Evolutionary conservation across 1,140 invertebrate genomes (phyloP), one percentile per base, ranked within the genome.

Genomic region (Cotesia chilonis): DNA sequence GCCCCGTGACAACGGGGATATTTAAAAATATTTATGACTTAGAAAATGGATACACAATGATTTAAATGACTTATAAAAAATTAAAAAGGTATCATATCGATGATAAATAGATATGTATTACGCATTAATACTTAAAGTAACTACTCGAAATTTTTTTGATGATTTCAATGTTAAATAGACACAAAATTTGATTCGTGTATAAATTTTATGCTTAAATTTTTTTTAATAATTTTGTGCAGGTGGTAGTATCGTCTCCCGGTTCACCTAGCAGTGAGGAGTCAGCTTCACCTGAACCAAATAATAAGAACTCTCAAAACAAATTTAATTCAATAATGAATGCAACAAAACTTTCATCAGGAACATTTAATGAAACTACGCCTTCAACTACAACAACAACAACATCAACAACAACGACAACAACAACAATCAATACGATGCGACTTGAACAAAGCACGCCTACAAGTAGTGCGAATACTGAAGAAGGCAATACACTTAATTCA

Each of bases 211-310:
- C 9, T 66, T n/a, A 38, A 64, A 36, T 37, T 61, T 17, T 17
- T 37, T 20, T 17, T 17, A 47, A 6, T 68, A 52, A 71, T 78
- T 79, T 54, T 74, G 63, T 72, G 74, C 83, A 90, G 88, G 91
- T 92, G 91, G 92, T 92, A 89, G 90, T 92, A 80, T 92, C 90
- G 81, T 92, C 91, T 79, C 91, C 91, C 87, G 91, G 90, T 87
- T 92, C 91, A 81, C 90, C 91, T 90, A 89, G 88, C 84, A 92
- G 90, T 86, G 85, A 87, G 70, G 86, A 92, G 84, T 89, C 91
- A 76, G 90, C 88, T 80, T 91, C 89, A 73, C 91, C 91, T 73
- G 91, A 92, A 75, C 91, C 91, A 66, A 89, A 91, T 82, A 92
- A 92, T 80, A 90, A 91, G 81, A 84, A 83, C 55, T 78, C 79